Conservation (phyloP, 2,888 invertebrate genomes). For the Lasius fuliginosus region DNA sequence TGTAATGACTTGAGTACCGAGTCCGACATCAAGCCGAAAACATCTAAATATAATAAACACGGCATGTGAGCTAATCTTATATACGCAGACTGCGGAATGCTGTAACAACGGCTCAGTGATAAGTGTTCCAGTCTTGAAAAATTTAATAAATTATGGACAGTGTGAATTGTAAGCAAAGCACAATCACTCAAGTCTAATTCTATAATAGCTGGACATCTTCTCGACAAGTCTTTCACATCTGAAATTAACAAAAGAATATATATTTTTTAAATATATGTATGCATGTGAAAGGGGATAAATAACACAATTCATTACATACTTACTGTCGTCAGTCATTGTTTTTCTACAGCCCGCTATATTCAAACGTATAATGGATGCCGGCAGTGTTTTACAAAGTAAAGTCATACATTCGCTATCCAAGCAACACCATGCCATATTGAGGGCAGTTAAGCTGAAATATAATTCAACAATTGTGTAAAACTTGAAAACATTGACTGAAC, state of each 20-base stretch:
- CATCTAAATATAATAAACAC: slow-evolving; percentile 91
- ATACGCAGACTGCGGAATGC: slow-evolving; percentile 90
- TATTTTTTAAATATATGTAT: not conserved
- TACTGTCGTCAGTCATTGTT: slow-evolving; percentile 92
- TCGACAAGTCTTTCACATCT: slow-evolving; percentile 91
- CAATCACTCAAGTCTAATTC: slow-evolving; percentile 97
- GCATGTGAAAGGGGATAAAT: slow-evolving; percentile 14
- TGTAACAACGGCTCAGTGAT: slow-evolving; percentile 93
- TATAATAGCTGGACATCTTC: slow-evolving; percentile 90
- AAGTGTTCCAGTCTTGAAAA: slow-evolving; percentile 91
- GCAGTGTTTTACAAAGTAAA: slow-evolving; percentile 89
- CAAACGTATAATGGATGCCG: slow-evolving; percentile 90
- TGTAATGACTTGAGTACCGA: slow-evolving; percentile 86
- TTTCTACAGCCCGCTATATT: slow-evolving; percentile 95
- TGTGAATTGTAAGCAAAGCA: slow-evolving; percentile 89
- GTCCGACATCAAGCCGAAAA: slow-evolving; percentile 93
- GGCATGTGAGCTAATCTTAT: slow-evolving; percentile 89
- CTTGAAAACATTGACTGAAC: not conserved
- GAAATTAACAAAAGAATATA: slow-evolving; percentile 64
- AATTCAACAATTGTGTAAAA: slow-evolving; percentile 2
- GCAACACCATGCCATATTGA: slow-evolving; percentile 95
- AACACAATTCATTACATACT: slow-evolving; percentile 81
- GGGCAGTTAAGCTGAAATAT: slow-evolving; percentile 88
- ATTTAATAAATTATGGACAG: slow-evolving; percentile 88
- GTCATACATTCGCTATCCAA: slow-evolving; percentile 89